phyloP scores from a whole-genome alignment of 2,113 vertebrate species.

The Recurvirostra avosetta region DNA sequence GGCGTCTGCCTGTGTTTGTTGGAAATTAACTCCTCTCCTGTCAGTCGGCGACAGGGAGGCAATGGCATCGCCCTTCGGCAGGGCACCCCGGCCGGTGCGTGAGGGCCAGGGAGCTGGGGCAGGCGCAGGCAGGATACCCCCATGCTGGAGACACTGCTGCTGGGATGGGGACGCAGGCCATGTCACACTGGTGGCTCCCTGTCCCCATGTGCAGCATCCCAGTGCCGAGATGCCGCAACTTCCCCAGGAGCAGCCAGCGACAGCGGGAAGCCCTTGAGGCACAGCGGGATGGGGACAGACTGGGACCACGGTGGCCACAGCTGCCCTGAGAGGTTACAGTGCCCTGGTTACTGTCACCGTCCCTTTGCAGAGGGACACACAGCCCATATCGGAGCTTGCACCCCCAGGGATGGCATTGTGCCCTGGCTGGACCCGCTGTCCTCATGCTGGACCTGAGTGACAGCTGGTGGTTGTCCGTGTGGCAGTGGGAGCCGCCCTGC shows the following conservation, averaged over 20 bases:
- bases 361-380: background rate
- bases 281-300: background rate
- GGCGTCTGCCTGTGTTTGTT: background rate
- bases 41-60: fast-evolving
- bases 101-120: background rate
- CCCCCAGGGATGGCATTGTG: background rate
- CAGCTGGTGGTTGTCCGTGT: background rate
- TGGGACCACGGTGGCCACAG: fast-evolving
- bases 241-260: background rate
- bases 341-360: background rate
- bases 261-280: background rate
- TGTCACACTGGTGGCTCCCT: fast-evolving
- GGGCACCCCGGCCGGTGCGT: fast-evolving
- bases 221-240: fast-evolving
- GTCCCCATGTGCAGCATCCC: background rate
- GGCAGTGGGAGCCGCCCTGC: background rate
- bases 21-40: background rate
- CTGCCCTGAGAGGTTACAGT: background rate
- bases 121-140: background rate
- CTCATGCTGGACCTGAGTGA: fast-evolving
- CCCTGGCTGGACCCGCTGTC: background rate
- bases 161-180: background rate
- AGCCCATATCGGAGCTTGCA: background rate
- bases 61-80: background rate
- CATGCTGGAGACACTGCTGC: fast-evolving